These are phyloP conservation scores for Drosophila putrida DNA, from an alignment of 2,888 invertebrate species.

Conservation along the genomic window DNA sequence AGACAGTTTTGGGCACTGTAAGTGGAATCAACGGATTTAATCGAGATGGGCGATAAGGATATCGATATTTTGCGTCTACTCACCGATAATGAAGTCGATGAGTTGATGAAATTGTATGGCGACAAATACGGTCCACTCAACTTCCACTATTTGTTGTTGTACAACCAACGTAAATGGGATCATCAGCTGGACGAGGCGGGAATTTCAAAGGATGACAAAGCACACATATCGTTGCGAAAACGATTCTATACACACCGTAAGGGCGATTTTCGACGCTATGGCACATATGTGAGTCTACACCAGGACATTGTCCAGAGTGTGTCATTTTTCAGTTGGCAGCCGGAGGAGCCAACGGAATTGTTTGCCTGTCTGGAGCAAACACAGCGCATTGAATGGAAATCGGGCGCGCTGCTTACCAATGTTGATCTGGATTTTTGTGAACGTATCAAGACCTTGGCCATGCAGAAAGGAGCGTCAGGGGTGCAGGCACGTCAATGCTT, in stretches of 20 bases:
- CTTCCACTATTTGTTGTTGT: slow-evolving; percentile 80
- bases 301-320: slow-evolving; percentile 78
- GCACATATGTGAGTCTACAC: slow-evolving; percentile 82
- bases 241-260: slow-evolving; percentile 75
- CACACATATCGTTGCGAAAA: slow-evolving; percentile 68
- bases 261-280: slow-evolving; percentile 68
- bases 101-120: slow-evolving; percentile 72
- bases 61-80: slow-evolving; percentile 77
- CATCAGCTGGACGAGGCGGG: slow-evolving; percentile 55
- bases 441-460: slow-evolving; percentile 63
- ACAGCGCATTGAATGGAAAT: slow-evolving; percentile 71
- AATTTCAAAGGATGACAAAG: slow-evolving; percentile 20
- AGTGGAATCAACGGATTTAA: slow-evolving; percentile 25
- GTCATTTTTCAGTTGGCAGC: slow-evolving; percentile 79
- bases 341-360: slow-evolving; percentile 61
- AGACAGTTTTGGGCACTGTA: slow-evolving; percentile 21
- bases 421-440: slow-evolving; percentile 62
- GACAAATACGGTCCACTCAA: slow-evolving; percentile 63
- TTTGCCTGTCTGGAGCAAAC: slow-evolving; percentile 75
- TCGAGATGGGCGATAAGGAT: slow-evolving; percentile 61
- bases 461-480: slow-evolving; percentile 43
- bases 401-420: slow-evolving; percentile 76
- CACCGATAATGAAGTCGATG: slow-evolving; percentile 67
- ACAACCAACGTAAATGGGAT: slow-evolving; percentile 82
- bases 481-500: slow-evolving; percentile 68